phyloP scores from a whole-genome alignment of 2,888 invertebrate species.

The Sthenelais limicola region DNA sequence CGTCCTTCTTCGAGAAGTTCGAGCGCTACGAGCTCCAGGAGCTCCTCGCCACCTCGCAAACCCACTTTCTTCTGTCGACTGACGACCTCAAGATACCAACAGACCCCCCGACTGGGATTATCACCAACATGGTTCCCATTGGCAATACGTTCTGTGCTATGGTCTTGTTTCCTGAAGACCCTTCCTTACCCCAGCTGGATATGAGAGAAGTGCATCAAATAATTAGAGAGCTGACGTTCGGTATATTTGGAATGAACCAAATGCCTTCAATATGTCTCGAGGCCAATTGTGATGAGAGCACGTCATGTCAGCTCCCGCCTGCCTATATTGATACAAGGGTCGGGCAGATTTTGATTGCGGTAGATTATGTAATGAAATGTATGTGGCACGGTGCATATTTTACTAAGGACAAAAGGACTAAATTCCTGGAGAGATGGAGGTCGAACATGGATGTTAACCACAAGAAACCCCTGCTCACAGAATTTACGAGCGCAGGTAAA shows the following conservation, averaged over 20 bases:
- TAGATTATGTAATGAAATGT: constrained; percentile 72
- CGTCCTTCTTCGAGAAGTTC: constrained; percentile 63
- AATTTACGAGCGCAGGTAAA: constrained; percentile 69
- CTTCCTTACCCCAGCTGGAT: constrained; percentile 58
- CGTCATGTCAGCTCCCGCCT: constrained; percentile 69
- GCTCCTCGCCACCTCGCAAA: constrained; percentile 62
- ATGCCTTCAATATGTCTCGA: constrained; percentile 69
- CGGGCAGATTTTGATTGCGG: constrained; percentile 69
- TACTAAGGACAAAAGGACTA: constrained; percentile 70
- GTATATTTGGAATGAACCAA: constrained; percentile 71
- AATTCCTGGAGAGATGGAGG: constrained; percentile 71
- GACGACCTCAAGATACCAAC: constrained; percentile 68
- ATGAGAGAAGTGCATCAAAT: constrained; percentile 71
- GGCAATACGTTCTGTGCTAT: constrained; percentile 56
- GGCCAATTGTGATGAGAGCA: constrained; percentile 70
- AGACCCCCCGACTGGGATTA: constrained; percentile 69
- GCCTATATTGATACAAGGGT: constrained; percentile 69
- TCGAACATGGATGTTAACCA: constrained; percentile 67
- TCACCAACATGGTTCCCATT: constrained; percentile 59
- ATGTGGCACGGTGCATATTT: constrained; percentile 72
- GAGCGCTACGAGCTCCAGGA: constrained; percentile 70
- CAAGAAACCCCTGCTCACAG: constrained; percentile 68
- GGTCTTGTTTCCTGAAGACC: constrained; percentile 62
- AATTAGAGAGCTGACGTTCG: constrained; percentile 69
- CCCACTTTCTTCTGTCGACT: constrained; percentile 69